Evolutionary conservation across 2,888 invertebrate species (phyloP).

Genomic region (Drosophila hamatofila): DNA sequence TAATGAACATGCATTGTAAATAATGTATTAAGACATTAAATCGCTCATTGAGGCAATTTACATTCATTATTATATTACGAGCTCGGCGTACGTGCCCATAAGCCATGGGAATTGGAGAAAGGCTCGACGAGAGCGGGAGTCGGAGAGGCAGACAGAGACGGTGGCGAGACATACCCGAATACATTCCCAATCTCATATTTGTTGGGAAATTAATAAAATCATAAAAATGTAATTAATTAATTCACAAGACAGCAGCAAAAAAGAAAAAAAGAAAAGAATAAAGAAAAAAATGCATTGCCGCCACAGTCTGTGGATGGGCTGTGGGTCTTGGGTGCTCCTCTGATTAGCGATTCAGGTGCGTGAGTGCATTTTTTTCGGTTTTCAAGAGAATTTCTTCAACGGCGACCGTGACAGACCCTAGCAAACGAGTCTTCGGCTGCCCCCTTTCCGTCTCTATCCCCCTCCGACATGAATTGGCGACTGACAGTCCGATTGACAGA

Average conservation of each 20-base stretch:
- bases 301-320: conserved; percentile 45
- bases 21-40: conserved; percentile 83
- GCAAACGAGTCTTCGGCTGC: conserved; percentile 23
- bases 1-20: conserved; percentile 70
- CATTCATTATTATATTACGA: conserved; percentile 80
- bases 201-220: conserved; percentile 79
- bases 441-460: not conserved
- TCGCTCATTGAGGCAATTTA: conserved; percentile 81
- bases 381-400: conserved; percentile 74
- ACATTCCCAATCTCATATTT: conserved; percentile 51
- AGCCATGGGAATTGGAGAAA: conserved; percentile 82
- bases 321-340: conserved; percentile 40
- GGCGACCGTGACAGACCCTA: conserved; percentile 49
- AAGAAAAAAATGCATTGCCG: conserved; percentile 66
- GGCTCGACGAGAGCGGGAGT: conserved; percentile 19
- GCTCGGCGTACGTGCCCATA: conserved; percentile 81
- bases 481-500: conserved; percentile 63
- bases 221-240: conserved; percentile 79
- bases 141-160: conserved; percentile 12
- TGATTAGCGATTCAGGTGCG: conserved; percentile 80
- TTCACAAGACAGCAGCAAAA: conserved; percentile 53
- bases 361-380: conserved; percentile 75
- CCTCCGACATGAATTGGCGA: conserved; percentile 10
- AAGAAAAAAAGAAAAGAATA: conserved; percentile 28
- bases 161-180: conserved; percentile 8